Conservation (phyloP, 2,888 invertebrate species). For the Barypeithes pellucidus region DNA sequence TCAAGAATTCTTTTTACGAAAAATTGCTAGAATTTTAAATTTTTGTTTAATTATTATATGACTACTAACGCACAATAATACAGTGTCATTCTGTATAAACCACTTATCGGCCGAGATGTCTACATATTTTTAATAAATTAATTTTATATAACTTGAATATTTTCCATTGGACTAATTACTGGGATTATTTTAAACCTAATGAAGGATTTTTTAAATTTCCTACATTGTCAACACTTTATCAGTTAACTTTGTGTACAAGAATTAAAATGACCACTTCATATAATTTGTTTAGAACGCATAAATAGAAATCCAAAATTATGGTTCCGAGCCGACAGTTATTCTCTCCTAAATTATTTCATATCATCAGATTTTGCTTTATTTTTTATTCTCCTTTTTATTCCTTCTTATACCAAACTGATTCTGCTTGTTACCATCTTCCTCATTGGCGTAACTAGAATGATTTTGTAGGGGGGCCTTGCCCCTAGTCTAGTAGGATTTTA, state of each 20-base stretch:
- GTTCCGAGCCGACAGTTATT: too few species aligned
- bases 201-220: conserved; percentile 3
- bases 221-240: conserved; percentile 4
- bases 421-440: too few species aligned
- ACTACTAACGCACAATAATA: not conserved
- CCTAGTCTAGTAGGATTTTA: too few species aligned
- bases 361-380: too few species aligned
- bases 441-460: too few species aligned
- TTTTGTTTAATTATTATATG: too few species aligned
- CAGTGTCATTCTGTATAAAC: not conserved
- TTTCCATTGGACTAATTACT: conserved; percentile 11
- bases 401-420: too few species aligned
- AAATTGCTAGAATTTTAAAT: too few species aligned
- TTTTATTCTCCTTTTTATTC: too few species aligned
- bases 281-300: not conserved
- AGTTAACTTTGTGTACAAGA: not conserved
- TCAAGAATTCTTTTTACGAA: too few species aligned
- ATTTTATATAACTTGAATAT: not conserved
- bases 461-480: too few species aligned
- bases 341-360: too few species aligned
- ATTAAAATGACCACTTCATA: not conserved
- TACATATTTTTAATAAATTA: conserved; percentile 7
- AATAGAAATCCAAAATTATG: conserved; percentile 1
- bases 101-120: not conserved
- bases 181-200: conserved; percentile 4